Evolutionary conservation across 2,888 invertebrate genomes (phyloP).

Genomic region (Allolobophora icterica): DNA sequence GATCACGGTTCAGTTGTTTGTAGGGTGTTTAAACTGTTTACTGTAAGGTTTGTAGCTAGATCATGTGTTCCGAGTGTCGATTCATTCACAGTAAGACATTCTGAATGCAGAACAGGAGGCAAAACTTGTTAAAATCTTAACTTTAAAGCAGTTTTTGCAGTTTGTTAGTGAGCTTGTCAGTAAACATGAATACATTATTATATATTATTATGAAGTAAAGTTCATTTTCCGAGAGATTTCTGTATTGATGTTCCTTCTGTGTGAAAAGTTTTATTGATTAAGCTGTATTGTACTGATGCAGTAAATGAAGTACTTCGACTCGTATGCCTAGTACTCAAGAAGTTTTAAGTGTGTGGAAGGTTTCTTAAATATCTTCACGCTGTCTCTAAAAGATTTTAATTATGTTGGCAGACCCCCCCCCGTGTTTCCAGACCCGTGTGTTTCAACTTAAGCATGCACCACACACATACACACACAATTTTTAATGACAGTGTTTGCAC

Average conservation of each 20-base stretch:
- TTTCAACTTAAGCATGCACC: no score
- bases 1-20: background rate
- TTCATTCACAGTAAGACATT: background rate
- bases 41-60: background rate
- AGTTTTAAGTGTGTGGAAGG: background rate
- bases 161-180: no score
- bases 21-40: background rate
- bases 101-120: background rate
- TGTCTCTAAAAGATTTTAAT: no score
- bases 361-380: background rate
- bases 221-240: background rate
- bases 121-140: background rate
- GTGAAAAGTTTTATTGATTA: background rate
- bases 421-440: no score
- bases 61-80: background rate
- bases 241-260: background rate
- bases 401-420: no score
- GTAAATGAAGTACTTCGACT: background rate
- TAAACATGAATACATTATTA: no score
- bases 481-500: background rate
- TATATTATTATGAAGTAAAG: no score
- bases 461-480: no score
- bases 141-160: background rate
- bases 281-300: background rate
- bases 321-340: background rate